Evolutionary conservation across 1,140 invertebrate genomes (phyloP).

Genomic region (Aricia agestis): DNA sequence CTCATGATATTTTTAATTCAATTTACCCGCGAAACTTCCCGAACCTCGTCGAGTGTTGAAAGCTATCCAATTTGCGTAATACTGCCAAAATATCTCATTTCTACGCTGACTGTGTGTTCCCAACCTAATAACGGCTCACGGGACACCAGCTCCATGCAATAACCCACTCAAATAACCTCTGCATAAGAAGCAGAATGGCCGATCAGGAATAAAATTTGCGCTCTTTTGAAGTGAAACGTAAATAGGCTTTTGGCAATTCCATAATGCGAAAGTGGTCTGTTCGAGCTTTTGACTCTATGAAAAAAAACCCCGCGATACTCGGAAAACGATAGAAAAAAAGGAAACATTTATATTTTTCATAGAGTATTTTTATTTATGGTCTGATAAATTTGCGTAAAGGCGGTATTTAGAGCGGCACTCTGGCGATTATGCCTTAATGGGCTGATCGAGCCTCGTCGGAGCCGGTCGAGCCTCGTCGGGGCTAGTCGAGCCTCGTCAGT

Average conservation of each 20-base stretch:
- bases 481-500: too few species aligned
- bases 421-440: constrained; percentile 67
- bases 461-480: too few species aligned
- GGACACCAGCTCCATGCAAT: constrained; percentile 22
- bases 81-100: constrained; percentile 76
- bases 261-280: constrained; percentile 76
- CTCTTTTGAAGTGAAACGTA: constrained; percentile 41
- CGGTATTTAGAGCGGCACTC: constrained; percentile 69
- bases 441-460: constrained; percentile 23
- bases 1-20: constrained; percentile 76
- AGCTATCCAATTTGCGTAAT: constrained; percentile 77
- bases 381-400: constrained; percentile 66
- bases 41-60: constrained; percentile 75
- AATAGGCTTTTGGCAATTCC: constrained; percentile 75
- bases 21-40: constrained; percentile 72
- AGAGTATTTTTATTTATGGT: constrained; percentile 71
- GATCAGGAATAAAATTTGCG: constrained; percentile 28
- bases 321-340: constrained; percentile 73
- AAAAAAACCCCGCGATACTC: constrained; percentile 72
- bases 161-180: constrained; percentile 22
- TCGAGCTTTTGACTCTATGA: constrained; percentile 75
- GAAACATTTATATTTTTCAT: constrained; percentile 74
- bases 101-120: constrained; percentile 61
- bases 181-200: constrained; percentile 34
- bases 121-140: constrained; percentile 37